phyloP scores from a whole-genome alignment of 2,113 vertebrate genomes.

The Scophthalmus maximus region DNA sequence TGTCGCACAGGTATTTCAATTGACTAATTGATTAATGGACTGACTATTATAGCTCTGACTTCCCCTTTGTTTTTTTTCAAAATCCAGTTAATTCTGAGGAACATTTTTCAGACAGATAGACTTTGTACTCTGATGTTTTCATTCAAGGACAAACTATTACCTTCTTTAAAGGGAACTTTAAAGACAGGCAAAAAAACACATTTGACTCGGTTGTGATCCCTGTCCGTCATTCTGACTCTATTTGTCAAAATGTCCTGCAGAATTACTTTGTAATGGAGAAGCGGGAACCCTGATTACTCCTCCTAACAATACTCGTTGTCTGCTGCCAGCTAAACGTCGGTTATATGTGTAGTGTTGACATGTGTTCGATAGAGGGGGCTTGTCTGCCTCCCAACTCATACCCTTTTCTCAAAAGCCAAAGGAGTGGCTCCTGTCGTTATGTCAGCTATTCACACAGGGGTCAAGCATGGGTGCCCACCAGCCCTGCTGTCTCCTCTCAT shows the following conservation, averaged over 20 bases:
- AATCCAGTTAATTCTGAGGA: neutral
- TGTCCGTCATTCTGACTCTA: neutral
- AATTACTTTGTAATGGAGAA: no score
- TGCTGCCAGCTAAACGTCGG: no score
- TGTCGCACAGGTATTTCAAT: no score
- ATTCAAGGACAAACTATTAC: neutral
- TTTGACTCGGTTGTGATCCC: no score
- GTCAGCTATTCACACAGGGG: conserved; percentile 62
- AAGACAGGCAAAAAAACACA: no score
- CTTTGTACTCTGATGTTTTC: no score
- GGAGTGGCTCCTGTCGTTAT: conserved; percentile 45
- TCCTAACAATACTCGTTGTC: conserved; percentile 36
- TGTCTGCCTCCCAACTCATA: conserved; percentile 41
- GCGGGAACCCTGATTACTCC: conserved; percentile 24
- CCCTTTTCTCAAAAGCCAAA: conserved; percentile 58
- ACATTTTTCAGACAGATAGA: neutral
- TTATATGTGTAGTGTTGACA: conserved; percentile 29
- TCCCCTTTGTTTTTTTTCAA: conserved; percentile 4
- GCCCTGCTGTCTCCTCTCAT: conserved; percentile 60
- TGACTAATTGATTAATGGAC: no score
- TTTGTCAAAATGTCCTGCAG: conserved; percentile 22
- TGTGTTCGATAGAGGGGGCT: conserved; percentile 46
- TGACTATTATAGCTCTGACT: neutral
- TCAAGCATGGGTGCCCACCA: conserved; percentile 58
- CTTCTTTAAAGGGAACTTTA: neutral